phyloP scores from a whole-genome alignment of 2,797 vertebrate genomes.

The Acanthopagrus latus region DNA sequence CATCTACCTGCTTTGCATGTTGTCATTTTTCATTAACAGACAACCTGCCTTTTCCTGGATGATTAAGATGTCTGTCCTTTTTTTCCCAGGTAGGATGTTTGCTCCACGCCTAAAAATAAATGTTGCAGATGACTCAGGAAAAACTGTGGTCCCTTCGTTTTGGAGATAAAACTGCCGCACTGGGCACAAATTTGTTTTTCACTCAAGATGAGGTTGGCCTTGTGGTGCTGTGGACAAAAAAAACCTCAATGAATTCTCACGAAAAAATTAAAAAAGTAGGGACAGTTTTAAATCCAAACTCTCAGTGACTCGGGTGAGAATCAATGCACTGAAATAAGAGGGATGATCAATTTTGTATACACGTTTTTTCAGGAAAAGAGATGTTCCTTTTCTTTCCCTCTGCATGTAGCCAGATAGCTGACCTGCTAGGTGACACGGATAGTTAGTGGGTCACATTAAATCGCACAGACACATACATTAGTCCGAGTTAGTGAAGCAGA shows the following conservation, averaged over 20 bases:
- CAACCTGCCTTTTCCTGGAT: slow-evolving; percentile 5
- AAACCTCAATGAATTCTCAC: neutral
- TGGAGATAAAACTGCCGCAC: slow-evolving; percentile 27
- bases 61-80: slow-evolving; percentile 14
- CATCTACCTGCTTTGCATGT: neutral
- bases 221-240: neutral
- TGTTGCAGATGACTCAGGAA: slow-evolving; percentile 33
- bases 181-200: slow-evolving; percentile 13
- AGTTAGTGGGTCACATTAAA: slow-evolving; percentile 45
- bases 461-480: slow-evolving; percentile 42
- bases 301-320: neutral
- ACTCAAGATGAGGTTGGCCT: slow-evolving; percentile 9
- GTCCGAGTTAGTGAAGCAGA: slow-evolving; percentile 64
- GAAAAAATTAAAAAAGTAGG: neutral
- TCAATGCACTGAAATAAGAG: neutral
- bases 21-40: neutral
- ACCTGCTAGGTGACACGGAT: slow-evolving; percentile 45
- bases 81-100: slow-evolving; percentile 20
- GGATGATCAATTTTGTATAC: neutral
- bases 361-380: neutral
- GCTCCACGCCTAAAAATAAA: slow-evolving; percentile 51
- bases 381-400: slow-evolving; percentile 8
- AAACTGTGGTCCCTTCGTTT: slow-evolving; percentile 3
- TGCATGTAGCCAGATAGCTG: slow-evolving; percentile 25
- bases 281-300: neutral